Conservation (phyloP, 2,797 vertebrate species). For the Selene dorsalis region DNA sequence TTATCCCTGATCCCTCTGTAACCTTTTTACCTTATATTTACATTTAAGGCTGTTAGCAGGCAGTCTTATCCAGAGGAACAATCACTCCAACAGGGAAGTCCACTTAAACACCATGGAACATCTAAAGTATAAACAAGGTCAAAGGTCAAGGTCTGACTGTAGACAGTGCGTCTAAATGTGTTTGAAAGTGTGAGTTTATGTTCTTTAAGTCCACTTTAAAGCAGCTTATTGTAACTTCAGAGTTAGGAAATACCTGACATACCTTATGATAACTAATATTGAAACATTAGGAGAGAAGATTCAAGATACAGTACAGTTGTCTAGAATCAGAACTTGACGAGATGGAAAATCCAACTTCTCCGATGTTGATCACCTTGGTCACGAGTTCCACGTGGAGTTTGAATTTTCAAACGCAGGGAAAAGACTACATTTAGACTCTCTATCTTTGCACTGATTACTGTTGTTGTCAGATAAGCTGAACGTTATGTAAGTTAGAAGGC, state of each 20-base stretch:
- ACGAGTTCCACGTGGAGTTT: not conserved
- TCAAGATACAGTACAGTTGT: too few relatives aligned
- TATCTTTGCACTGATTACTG: not conserved
- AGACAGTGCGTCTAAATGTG: not conserved
- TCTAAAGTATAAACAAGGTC: not conserved
- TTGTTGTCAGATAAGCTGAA: slow-evolving; percentile 1
- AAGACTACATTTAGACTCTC: not conserved
- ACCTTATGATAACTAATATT: too few relatives aligned
- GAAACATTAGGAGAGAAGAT: too few relatives aligned
- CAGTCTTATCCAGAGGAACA: slow-evolving; percentile 19
- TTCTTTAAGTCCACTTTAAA: not conserved
- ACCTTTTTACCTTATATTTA: slow-evolving; percentile 36
- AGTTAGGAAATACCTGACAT: too few relatives aligned
- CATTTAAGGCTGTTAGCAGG: slow-evolving; percentile 19
- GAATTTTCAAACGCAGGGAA: not conserved
- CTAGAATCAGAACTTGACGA: not conserved
- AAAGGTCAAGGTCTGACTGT: slow-evolving; percentile 28
- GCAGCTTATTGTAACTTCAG: not conserved
- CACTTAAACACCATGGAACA: not conserved
- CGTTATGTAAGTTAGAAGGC: not conserved
- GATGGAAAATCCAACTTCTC: not conserved
- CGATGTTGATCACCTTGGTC: not conserved
- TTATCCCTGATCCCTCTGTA: slow-evolving; percentile 31
- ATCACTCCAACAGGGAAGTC: slow-evolving; percentile 8
- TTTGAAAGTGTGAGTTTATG: not conserved